Percentiles rank a stretch among this genome's conserved stretches.
These are phyloP conservation scores for Cyclargus thomasi DNA, from an alignment of 1,140 invertebrate species.

Conservation along the genomic window DNA sequence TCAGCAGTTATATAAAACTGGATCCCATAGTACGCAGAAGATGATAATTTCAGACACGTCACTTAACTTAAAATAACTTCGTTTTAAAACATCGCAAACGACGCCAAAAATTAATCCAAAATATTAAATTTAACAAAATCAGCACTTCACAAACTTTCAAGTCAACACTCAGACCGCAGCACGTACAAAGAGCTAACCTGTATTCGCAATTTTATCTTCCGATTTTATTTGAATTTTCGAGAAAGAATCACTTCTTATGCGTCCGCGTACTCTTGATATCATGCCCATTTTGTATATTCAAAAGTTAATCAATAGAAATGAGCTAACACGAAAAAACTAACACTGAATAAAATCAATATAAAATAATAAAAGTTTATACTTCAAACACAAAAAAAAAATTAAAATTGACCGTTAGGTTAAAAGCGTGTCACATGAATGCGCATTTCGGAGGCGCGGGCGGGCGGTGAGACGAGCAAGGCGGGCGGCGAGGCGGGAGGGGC, in stretches of 20 bases:
- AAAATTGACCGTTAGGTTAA: slow-evolving; percentile 35
- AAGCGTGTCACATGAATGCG: slow-evolving; percentile 55
- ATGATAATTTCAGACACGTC: too few species aligned
- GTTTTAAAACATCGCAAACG: too few species aligned
- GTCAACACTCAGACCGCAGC: not conserved
- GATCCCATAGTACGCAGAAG: too few species aligned
- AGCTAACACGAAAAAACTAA: not conserved
- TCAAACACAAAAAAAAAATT: slow-evolving; percentile 11
- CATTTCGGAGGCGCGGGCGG: slow-evolving; percentile 33
- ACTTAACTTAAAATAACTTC: too few species aligned
- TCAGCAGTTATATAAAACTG: too few species aligned
- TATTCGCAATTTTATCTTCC: slow-evolving; percentile 80
- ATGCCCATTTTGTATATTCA: slow-evolving; percentile 75
- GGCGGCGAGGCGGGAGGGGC: slow-evolving; percentile 47
- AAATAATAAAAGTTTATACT: slow-evolving; percentile 1
- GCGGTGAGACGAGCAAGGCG: slow-evolving; percentile 31
- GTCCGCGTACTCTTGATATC: slow-evolving; percentile 79
- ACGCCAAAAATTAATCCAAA: not conserved
- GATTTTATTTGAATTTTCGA: slow-evolving; percentile 77
- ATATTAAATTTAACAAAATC: not conserved
- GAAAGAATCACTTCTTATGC: slow-evolving; percentile 78
- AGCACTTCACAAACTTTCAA: not conserved
- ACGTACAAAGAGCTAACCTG: slow-evolving; percentile 59
- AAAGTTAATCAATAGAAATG: not conserved
- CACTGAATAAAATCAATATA: not conserved